Base-by-base conservation (phyloP, 2,888 invertebrate species). In the Drosophila acutilabella region DNA sequence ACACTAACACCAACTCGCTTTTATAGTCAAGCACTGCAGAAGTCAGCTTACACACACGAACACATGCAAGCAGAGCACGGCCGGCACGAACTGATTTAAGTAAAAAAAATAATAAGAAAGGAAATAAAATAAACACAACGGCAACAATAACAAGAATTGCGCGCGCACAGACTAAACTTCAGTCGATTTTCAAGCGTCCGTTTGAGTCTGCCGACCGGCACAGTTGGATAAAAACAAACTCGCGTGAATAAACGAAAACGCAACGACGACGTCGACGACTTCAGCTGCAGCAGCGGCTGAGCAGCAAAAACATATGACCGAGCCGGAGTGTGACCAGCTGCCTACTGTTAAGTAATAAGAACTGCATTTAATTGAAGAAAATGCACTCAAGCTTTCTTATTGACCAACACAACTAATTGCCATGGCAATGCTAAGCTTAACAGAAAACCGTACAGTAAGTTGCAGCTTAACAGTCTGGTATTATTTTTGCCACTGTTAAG, bases 161-260 rank as follows among this genome's bases (percentile, higher is more conserved):
- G 78, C 72, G 70, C 74, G 71, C 70, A 69, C 59, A 69, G 59
- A 79, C 45, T 54, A 26, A 57, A 56, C 64, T 76, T 72, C 69
- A 68, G 71, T 69, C 71, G 60, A 59, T 75, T 69, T 54, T 52
- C 26, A 47, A 67, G 48, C 73, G 77, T 69, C 40, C 60, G 69
- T 72, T 45, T 73, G 50, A 50, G 62, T 68, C 78, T 68, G 69
- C 57, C 60, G 64, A 30, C 74, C 74, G 74, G 74, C 75, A 76
- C 48, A 65, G 47, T 45, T 78, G 79, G 71, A 78, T 70, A 70
- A 74, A 74, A 74, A 76, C 79, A 76, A 76, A 73, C 64, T 58
- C 36, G 42, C 52, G 40, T 23, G 65, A 45, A 40, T 30, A 30
- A 30, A 30, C 30, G 30, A 30, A 30, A 30, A 30, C 30, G 30